Base-by-base conservation (phyloP, 2,113 vertebrate species). In the Psophia crepitans region DNA sequence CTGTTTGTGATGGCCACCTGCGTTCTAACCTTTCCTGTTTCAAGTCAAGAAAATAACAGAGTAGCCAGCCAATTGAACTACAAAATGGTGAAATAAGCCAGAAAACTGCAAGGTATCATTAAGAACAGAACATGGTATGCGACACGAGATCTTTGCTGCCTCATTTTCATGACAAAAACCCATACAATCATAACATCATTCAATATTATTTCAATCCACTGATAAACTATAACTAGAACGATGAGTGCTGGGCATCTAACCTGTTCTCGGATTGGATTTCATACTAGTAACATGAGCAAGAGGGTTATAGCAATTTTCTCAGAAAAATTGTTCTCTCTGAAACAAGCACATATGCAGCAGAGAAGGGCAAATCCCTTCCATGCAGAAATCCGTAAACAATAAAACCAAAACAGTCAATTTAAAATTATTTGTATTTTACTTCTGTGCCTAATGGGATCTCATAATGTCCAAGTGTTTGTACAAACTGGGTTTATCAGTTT, bases 381-480 rank as follows among this genome's bases (percentile, higher is more conserved):
- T 35, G 23, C 1, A 90, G 61, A 91, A 77, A 93, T 61, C 70
- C 81, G 60, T 53, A 76, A 93, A 85, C 48, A 85, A 84, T 73
- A 64, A 79, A 84, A 6, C 5, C 26, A 74, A 90, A 93, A 48
- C 18, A 84, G 33, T 56, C 48, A 56, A 27, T 75, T 94, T 53
- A 93, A 92, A 96, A 89, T 61, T 53, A 49, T 84, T 95, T 95
- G 35, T 77, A 43, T 57, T 97, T 93, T 57, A 54, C 64, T 68
- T 88, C 70, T 56, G 37, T 71, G 77, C 76, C 64, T 90, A 92
- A 93, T 53, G 74, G 87, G 84, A 90, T 68, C 48, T 60, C 37
- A 74, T 84, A 74, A 81, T 75, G 74, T 92, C 83, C 61, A 70
- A 70, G 19, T 63, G 53, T 73, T 93, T 92, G 53, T n/a, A 61